phyloP scores from a whole-genome alignment of 2,888 invertebrate genomes.

The Meta bourneti region DNA sequence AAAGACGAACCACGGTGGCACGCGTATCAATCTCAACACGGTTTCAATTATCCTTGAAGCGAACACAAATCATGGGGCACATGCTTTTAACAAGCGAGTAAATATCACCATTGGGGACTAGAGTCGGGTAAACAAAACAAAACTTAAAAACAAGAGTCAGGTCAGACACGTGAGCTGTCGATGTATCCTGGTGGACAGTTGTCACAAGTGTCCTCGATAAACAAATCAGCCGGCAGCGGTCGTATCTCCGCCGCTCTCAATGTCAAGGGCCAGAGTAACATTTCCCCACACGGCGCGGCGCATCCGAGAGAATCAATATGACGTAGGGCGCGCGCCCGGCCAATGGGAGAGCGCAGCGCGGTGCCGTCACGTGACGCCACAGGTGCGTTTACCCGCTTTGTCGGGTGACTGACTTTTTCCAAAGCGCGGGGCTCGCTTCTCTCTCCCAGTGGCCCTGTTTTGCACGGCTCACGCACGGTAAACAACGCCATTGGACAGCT shows the following conservation, averaged over 20 bases:
- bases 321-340: constrained; percentile 48
- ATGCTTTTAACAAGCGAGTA: no score
- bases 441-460: constrained; percentile 73
- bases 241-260: constrained; percentile 54
- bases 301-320: constrained; percentile 59
- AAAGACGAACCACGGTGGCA: no score
- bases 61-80: no score
- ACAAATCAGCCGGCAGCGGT: background rate
- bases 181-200: no score
- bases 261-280: constrained; percentile 70
- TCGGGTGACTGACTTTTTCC: constrained; percentile 76
- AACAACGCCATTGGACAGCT: no score
- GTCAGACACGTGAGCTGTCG: no score
- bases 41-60: no score
- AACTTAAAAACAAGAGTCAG: no score
- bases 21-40: no score
- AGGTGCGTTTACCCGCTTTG: constrained; percentile 71
- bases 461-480: background rate
- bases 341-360: constrained; percentile 58
- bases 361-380: constrained; percentile 67
- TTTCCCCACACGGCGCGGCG: constrained; percentile 25
- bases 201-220: no score
- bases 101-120: no score
- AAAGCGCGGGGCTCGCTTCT: constrained; percentile 7
- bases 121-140: no score